These are phyloP conservation scores for Lagopus muta DNA, from an alignment of 2,113 vertebrate genomes.

Conservation along the genomic window DNA sequence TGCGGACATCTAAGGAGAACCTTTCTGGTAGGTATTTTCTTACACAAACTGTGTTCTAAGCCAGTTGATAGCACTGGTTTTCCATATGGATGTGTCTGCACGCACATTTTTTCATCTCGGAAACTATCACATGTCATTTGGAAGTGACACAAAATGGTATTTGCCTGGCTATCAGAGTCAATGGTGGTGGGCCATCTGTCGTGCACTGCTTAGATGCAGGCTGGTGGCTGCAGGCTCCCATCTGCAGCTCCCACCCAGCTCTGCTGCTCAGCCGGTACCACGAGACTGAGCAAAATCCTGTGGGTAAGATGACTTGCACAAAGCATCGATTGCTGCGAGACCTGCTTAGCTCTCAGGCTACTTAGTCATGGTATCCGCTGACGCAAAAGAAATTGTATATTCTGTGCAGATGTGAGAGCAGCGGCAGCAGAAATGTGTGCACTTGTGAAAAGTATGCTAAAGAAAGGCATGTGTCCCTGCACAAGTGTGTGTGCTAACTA, in stretches of 20 bases:
- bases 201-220: too few relatives aligned
- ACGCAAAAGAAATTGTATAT: not conserved
- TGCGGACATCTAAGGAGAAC: not conserved
- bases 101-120: not conserved
- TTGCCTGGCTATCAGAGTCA: not conserved
- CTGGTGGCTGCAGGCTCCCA: not conserved
- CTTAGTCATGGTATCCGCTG: not conserved
- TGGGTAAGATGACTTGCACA: not conserved
- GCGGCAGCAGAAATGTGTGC: not conserved
- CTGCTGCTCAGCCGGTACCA: not conserved
- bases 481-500: not conserved
- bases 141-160: not conserved
- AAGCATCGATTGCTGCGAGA: not conserved
- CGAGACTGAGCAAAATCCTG: not conserved
- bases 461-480: fast-evolving
- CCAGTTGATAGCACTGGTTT: not conserved
- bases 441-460: not conserved
- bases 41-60: not conserved
- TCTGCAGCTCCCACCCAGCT: not conserved
- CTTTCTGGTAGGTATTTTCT: not conserved
- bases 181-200: not conserved
- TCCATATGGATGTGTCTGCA: not conserved
- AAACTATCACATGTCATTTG: not conserved
- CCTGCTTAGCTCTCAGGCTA: not conserved
- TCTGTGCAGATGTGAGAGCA: not conserved